These are phyloP conservation scores for Agrochola litura DNA, from an alignment of 2,888 invertebrate species.

Conservation along the genomic window DNA sequence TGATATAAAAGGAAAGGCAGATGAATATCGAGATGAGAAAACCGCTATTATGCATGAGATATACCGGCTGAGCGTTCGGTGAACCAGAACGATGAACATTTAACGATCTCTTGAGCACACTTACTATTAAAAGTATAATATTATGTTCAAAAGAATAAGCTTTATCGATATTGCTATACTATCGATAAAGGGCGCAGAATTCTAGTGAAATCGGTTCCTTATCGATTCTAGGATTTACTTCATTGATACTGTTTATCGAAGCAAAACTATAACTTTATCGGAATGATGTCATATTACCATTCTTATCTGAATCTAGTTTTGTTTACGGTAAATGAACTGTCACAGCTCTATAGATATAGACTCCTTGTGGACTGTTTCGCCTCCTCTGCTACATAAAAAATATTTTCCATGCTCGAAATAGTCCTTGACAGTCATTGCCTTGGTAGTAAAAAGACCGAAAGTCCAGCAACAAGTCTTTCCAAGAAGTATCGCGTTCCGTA, in stretches of 20 bases:
- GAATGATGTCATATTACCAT: slow-evolving; percentile 17
- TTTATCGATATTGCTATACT: slow-evolving; percentile 4
- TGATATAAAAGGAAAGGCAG: slow-evolving; percentile 85
- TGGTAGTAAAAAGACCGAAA: too few species aligned
- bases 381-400: not conserved
- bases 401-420: not conserved
- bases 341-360: too few species aligned
- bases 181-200: not conserved
- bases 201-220: not conserved
- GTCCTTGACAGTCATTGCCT: too few species aligned
- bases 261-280: slow-evolving; percentile 2
- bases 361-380: not conserved
- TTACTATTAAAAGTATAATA: slow-evolving; percentile 2
- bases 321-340: not conserved
- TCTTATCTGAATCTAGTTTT: slow-evolving; percentile 27
- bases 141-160: slow-evolving; percentile 16
- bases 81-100: slow-evolving; percentile 58
- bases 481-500: too few species aligned
- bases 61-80: slow-evolving; percentile 66
- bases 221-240: slow-evolving; percentile 16
- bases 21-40: slow-evolving; percentile 88
- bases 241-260: slow-evolving; percentile 10
- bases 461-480: too few species aligned
- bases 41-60: slow-evolving; percentile 81
- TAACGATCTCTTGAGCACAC: slow-evolving; percentile 40